Conservation (phyloP, 2,113 vertebrate genomes). For the Bubo blakistoni region DNA sequence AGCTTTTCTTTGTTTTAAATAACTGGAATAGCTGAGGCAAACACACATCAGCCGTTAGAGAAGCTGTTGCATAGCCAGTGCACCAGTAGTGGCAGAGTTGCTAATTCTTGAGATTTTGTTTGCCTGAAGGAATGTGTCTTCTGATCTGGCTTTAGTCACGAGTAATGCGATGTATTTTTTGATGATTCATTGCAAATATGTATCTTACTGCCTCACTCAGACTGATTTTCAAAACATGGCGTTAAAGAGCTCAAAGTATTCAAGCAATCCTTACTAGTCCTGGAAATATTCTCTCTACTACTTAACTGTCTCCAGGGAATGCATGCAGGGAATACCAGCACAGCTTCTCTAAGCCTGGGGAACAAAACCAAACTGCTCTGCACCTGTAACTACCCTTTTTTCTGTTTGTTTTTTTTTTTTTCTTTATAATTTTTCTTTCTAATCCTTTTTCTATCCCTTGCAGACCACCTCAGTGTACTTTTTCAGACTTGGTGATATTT, state of each 20-base stretch:
- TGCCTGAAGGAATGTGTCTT: background rate
- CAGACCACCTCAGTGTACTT: background rate
- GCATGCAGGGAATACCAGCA: background rate
- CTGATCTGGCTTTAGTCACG: background rate
- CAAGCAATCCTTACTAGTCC: background rate
- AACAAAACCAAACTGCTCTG: background rate
- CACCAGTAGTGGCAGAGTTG: background rate
- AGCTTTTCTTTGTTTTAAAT: background rate
- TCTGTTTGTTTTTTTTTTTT: background rate
- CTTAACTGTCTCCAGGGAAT: background rate
- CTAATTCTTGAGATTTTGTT: background rate
- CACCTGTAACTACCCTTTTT: background rate
- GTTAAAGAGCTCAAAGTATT: background rate
- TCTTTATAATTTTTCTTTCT: background rate
- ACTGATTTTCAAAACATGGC: background rate
- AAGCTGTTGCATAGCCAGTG: background rate
- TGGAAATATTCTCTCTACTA: background rate
- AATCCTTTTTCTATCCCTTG: background rate
- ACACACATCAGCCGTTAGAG: background rate
- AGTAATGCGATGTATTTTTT: fast-evolving
- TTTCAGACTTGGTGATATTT: background rate
- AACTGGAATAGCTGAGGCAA: background rate
- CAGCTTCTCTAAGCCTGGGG: background rate
- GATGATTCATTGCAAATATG: background rate
- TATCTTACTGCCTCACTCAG: background rate